phyloP scores from a whole-genome alignment of 2,888 invertebrate genomes.

The Crioceris asparagi region DNA sequence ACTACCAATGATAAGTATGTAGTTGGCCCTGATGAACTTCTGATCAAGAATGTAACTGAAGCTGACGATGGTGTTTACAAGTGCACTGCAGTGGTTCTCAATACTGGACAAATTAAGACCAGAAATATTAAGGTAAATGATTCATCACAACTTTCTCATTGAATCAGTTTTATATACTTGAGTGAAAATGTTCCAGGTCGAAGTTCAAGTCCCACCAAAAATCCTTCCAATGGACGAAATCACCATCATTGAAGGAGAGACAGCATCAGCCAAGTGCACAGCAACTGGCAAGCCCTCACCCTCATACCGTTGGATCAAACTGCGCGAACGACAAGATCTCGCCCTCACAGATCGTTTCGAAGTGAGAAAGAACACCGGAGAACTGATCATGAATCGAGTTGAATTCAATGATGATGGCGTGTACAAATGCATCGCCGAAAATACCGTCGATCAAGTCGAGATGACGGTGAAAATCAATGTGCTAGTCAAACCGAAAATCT shows the following conservation, averaged over 20 bases:
- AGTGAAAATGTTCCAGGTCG: constrained; percentile 25
- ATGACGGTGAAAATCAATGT: constrained; percentile 56
- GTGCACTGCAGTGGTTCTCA: constrained; percentile 75
- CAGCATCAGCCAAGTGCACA: constrained; percentile 62
- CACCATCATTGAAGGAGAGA: constrained; percentile 72
- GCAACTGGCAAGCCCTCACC: constrained; percentile 80
- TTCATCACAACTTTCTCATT: not conserved
- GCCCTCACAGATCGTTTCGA: constrained; percentile 55
- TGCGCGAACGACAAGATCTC: constrained; percentile 60
- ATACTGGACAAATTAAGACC: constrained; percentile 68
- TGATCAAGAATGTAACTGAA: constrained; percentile 66
- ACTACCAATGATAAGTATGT: constrained; percentile 56
- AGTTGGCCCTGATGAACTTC: constrained; percentile 63
- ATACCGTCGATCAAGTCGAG: constrained; percentile 64
- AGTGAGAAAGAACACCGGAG: constrained; percentile 60
- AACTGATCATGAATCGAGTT: constrained; percentile 61
- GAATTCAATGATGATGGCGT: constrained; percentile 68
- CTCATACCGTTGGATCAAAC: constrained; percentile 72
- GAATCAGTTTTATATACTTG: not conserved
- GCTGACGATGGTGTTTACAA: constrained; percentile 79
- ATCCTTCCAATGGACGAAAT: constrained; percentile 52
- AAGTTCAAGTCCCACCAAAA: constrained; percentile 66
- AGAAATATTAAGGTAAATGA: constrained; percentile 60
- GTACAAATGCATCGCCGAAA: constrained; percentile 72
- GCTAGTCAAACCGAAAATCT: constrained; percentile 70